Evolutionary conservation across 1,140 invertebrate genomes (phyloP), one percentile per base, ranked within the genome.

Genomic region (Leptoteleia sp.): DNA sequence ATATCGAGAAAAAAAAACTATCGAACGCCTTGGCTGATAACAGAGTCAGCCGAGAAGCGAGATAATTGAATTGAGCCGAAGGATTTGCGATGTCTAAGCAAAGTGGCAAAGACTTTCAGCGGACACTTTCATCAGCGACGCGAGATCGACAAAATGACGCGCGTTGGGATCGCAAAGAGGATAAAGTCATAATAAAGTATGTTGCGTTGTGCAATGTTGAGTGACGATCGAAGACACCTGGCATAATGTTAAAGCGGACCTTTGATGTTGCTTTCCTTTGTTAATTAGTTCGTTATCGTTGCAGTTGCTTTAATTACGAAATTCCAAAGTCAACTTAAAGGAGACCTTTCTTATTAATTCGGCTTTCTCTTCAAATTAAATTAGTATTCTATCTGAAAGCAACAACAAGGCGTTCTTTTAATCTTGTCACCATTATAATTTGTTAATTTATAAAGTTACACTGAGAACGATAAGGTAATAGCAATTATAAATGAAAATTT

Each of bases 241-340:
- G 43, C 27, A 33, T 43, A 50, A 54, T 13, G 15, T 5, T 33
- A 8, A 37, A 55, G 38, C 16, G 15, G 37, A 37, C 50, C 27
- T 76, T 70, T 76, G 75, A 71, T 65, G 59, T 65, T 54, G 48
- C 43, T 59, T 59, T 50, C 57, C 42, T 65, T 59, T 65, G 62
- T 75, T 75, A 79, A 79, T 73, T 79, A 79, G 62, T 73, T 75
- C 62, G 57, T 79, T 79, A 73, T 75, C 35, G 38, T 40, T n/a
- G 25, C 12, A 22, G 52, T 9, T 50, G 67, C n/a, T 61, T 38
- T 59, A 72, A 62, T 68, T 68, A 61, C 17, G 40, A 55, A 40
- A 65, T 48, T 57, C 48, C 43, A 62, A 76, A 76, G 55, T 59
- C 47, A 62, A 25, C 61, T 68, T 55, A 59, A 62, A 68, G 72